A percentile compares a stretch with the other conserved stretches of the same genome.
These are phyloP conservation scores for Pelecanus crispus DNA, from an alignment of 2,113 vertebrate genomes.

Conservation along the genomic window DNA sequence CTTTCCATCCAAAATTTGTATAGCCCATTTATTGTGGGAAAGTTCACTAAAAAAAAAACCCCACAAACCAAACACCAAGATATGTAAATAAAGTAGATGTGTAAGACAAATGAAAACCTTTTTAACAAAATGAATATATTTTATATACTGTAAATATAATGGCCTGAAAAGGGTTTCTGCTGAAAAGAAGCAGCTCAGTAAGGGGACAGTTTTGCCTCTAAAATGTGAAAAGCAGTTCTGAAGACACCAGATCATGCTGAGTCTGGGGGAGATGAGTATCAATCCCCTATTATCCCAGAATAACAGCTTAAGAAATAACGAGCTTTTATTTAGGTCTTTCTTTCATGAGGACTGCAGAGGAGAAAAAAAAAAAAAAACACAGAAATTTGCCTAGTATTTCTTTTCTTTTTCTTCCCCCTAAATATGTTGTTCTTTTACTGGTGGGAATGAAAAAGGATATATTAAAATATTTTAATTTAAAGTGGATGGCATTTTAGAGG, in stretches of 20 bases:
- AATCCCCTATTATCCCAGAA: background rate
- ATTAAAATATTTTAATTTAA: background rate
- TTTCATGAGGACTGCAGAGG: background rate
- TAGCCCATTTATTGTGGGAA: background rate
- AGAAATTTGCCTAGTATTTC: background rate
- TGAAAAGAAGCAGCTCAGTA: background rate
- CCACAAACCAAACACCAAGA: background rate
- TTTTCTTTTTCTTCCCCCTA: background rate
- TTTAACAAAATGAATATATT: background rate
- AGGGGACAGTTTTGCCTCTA: background rate
- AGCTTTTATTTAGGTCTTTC: background rate
- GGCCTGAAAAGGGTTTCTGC: background rate
- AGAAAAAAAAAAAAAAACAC: background rate
- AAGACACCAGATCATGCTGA: background rate
- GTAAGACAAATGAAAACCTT: background rate
- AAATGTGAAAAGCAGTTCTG: background rate
- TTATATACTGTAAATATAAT: background rate
- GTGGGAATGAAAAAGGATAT: background rate
- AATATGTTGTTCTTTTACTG: background rate
- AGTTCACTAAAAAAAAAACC: background rate
- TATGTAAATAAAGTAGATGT: background rate
- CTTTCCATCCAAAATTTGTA: background rate
- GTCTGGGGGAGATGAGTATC: background rate
- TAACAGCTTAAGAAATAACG: background rate
- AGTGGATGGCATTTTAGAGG: background rate